Percentiles rank a stretch among this genome's conserved stretches.
Conservation (phyloP, 2,797 vertebrate species). For the Fundulus diaphanus region DNA sequence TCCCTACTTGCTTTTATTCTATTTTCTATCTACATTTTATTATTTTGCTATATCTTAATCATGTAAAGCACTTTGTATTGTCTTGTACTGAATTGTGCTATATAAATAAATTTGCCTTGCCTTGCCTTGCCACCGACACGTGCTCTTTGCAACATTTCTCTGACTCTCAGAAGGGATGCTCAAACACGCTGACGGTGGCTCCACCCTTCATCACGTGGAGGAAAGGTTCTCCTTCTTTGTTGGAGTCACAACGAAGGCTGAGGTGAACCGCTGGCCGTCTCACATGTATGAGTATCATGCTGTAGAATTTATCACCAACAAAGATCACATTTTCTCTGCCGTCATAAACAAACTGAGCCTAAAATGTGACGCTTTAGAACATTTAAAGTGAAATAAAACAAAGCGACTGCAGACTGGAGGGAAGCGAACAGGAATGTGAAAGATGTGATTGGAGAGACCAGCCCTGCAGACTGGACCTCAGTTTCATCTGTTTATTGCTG, state of each 20-base stretch:
- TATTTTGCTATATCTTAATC: too few species aligned
- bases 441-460: too few species aligned
- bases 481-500: too few species aligned
- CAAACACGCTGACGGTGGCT: constrained; percentile 2
- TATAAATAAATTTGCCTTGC: too few species aligned
- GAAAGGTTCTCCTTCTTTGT: constrained; percentile 41
- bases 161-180: neutral
- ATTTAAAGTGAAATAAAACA: neutral
- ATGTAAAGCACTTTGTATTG: too few species aligned
- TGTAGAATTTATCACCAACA: constrained; percentile 12
- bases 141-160: constrained; percentile 14
- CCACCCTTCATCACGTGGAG: constrained; percentile 38
- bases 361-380: neutral
- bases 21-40: too few species aligned
- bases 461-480: too few species aligned
- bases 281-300: neutral
- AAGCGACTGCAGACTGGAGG: too few species aligned
- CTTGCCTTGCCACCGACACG: too few species aligned
- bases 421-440: neutral
- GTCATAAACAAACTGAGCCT: neutral
- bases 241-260: constrained; percentile 23
- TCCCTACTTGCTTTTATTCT: too few species aligned
- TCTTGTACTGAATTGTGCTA: too few species aligned
- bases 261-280: neutral
- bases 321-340: neutral